Base-by-base conservation (phyloP, 2,888 invertebrate genomes). In the Andrena chrysosceles region DNA sequence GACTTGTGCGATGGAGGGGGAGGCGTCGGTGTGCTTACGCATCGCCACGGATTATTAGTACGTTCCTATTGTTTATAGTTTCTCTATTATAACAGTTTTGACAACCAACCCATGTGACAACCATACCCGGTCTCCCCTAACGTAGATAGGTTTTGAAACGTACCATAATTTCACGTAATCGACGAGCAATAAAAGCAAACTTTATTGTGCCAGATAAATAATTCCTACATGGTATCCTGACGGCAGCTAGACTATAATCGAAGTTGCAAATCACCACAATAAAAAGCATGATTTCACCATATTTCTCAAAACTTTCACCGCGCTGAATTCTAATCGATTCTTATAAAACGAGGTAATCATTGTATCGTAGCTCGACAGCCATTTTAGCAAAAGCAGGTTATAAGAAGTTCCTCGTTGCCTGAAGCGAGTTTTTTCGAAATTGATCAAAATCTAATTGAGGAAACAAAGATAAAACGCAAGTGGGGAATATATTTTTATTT, bases 261-360 rank as follows among this genome's bases (percentile, higher is more conserved):
- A 77, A 73, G 5, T 67, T 73, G 66, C 60, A 67, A 62, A 42
- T 54, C 31, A 33, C 23, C 49, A 35, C 42, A 63, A 62, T 31
- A 63, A 68, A 68, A 68, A 68, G 8, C 31, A 31, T 16, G 74
- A 54, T 78, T 74, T 78, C 78, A 63, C 60, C 62, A 48, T 54
- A 54, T 78, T 78, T 74, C 67, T 78, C 67, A 78, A 78, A 78
- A 78, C 74, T 78, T 78, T 78, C 78, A 78, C 78, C 60, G 31
- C 31, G 67, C 42, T 54, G 54, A 20, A 68, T 74, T 67, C 62
- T 62, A 67, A 78, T 74, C 62, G 62, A 78, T 74, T 73, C 67
- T 74, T 78, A 74, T 42, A 68, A 78, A 74, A 74, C 23, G 54
- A 63, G 29, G 77, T 33, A 66, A 73, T 33, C 73, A 13, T 73